Evolutionary conservation across 2,797 vertebrate species (phyloP).

Genomic region (Phrynocephalus forsythii): DNA sequence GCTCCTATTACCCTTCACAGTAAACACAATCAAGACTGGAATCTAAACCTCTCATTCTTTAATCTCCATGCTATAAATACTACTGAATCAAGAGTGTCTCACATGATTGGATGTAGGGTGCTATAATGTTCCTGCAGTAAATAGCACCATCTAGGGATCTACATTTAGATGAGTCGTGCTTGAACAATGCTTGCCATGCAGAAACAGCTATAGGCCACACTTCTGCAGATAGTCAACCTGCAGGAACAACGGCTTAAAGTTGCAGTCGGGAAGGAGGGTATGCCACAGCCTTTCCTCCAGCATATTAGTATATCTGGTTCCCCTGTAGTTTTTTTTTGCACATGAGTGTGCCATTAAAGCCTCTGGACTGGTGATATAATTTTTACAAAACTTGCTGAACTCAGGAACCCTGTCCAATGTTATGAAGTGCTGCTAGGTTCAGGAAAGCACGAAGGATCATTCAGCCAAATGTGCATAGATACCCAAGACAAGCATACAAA

Average conservation of each 20-base stretch:
- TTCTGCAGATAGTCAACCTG: not conserved
- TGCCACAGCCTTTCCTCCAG: not conserved
- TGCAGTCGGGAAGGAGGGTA: not conserved
- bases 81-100: not conserved
- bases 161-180: slow-evolving; percentile 5
- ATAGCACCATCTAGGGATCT: slow-evolving; percentile 47
- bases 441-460: no score
- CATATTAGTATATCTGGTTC: not conserved
- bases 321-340: not conserved
- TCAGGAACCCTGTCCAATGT: no score
- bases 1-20: slow-evolving; percentile 28
- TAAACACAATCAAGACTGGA: slow-evolving; percentile 39
- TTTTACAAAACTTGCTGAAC: no score
- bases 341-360: not conserved
- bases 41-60: slow-evolving; percentile 39
- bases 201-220: not conserved
- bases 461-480: not conserved
- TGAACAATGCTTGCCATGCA: not conserved
- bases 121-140: slow-evolving; percentile 23
- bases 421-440: no score
- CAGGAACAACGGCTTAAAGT: not conserved
- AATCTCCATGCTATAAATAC: slow-evolving; percentile 32
- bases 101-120: not conserved
- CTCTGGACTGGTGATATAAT: no score
- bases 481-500: not conserved